Evolutionary conservation across 2,113 vertebrate species (phyloP).

Genomic region (Platysternon megacephalum): DNA sequence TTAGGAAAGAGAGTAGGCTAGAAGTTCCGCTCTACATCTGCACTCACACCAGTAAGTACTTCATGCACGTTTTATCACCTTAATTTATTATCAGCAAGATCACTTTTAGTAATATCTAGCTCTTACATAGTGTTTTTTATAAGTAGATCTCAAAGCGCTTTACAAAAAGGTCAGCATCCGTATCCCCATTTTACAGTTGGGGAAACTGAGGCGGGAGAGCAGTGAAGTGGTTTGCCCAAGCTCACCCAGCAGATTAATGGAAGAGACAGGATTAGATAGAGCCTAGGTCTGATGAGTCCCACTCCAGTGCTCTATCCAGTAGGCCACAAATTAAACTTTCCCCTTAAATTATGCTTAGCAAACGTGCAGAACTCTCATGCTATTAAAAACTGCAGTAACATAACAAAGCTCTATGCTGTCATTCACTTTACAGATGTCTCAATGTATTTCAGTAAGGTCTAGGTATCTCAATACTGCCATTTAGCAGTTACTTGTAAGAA

Average conservation of each 20-base stretch:
- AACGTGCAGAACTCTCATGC: not conserved
- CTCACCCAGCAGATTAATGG: not conserved
- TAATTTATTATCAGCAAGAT: not conserved
- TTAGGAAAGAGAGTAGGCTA: slow-evolving; percentile 54
- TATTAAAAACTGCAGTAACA: fast-evolving
- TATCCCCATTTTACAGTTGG: not conserved
- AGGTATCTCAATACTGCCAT: fast-evolving
- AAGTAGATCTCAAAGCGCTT: not conserved
- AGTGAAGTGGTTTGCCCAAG: not conserved
- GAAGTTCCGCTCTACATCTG: not conserved
- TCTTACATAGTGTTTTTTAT: not conserved
- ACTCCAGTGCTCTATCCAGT: not conserved
- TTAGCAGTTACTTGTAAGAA: not conserved
- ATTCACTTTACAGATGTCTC: not conserved
- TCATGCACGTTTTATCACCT: slow-evolving; percentile 24
- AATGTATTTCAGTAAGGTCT: fast-evolving
- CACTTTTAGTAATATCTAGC: not conserved
- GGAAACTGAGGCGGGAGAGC: not conserved
- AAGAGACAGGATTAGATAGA: not conserved
- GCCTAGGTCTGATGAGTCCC: not conserved
- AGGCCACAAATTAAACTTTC: not conserved
- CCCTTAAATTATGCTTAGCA: fast-evolving
- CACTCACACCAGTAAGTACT: not conserved
- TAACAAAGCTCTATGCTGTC: not conserved
- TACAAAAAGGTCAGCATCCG: not conserved